phyloP scores from a whole-genome alignment of 2,797 vertebrate species.

The Dipus sagitta region DNA sequence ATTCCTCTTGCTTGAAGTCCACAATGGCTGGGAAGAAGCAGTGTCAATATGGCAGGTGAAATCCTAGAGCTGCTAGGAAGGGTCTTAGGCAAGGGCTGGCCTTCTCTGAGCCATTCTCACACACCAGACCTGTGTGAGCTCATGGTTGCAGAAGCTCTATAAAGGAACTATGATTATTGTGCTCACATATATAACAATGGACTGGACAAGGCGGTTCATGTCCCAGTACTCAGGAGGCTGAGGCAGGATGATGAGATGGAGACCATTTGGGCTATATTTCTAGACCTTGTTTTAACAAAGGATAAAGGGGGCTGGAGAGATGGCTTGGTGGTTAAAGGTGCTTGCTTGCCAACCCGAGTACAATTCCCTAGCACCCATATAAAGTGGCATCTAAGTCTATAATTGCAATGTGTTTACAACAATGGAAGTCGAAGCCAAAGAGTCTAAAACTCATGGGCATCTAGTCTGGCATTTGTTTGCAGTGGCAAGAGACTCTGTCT shows the following conservation, averaged over 20 bases:
- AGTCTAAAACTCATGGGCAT: no score
- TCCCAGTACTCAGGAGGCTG: neutral
- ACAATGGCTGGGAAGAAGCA: neutral
- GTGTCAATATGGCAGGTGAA: neutral
- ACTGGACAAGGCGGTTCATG: neutral
- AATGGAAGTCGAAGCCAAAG: no score
- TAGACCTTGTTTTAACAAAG: neutral
- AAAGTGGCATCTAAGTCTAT: no score
- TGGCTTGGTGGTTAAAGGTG: neutral
- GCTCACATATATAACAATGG: neutral
- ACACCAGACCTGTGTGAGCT: neutral
- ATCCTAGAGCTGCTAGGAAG: neutral
- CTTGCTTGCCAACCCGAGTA: no score
- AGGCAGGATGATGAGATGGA: neutral
- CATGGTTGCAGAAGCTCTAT: neutral
- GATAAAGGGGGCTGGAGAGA: no score
- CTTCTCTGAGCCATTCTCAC: neutral
- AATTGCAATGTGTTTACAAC: no score
- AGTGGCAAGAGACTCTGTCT: no score
- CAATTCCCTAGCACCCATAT: no score
- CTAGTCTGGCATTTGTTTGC: no score
- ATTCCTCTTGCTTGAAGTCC: neutral
- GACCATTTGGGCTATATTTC: neutral
- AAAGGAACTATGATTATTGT: neutral
- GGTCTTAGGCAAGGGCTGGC: neutral